Base-by-base conservation (phyloP, 2,113 vertebrate genomes). In the Chloropsis cyanopogon region DNA sequence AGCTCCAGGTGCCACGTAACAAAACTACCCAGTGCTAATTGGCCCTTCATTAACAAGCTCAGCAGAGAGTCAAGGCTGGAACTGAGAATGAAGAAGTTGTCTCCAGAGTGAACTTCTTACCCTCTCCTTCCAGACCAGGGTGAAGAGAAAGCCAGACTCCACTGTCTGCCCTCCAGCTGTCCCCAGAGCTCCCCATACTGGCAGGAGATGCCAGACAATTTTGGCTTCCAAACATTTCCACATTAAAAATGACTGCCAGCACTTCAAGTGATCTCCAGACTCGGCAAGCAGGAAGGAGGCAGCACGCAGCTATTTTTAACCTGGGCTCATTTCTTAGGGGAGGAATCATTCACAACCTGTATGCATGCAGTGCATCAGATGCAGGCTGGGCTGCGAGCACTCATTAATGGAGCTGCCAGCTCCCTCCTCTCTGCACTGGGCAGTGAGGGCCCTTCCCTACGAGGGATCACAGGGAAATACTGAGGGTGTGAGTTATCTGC, bases 261-360 rank as follows among this genome's bases (percentile, higher is more conserved):
- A 31, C 69, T 86, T 91, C 52, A 10, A 54, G 76, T 25, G 47
- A 86, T 66, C 92, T 82, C 88, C 0, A 1, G 93, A 64, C 92
- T 68, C 57, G 16, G 64, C 1, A 0, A 70, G 82, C 79, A 68
- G 93, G 78, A 86, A 92, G 80, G 85, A 94, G 63, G 93, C 94
- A 96, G 71, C 82, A 81, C 37, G 2, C 44, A 53, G 64, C 73
- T 96, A 88, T 96, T 95, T 96, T 94, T 96, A 95, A 88, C 56
- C 79, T 31, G 41, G 82, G 92, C 53, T 86, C 49, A 42, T 88
- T 92, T 92, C 82, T 92, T 90, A 65, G 69, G 50, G 37, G 57
- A 84, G 88, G 61, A 96, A 94, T 93, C 94, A 86, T 82, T 93
- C 86, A 82, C 59, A 88, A 92, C 90, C 86, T 88, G 72, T 44